Percentiles rank a stretch among this genome's conserved stretches.
Conservation (phyloP, 2,888 invertebrate genomes). For the Nemotelus pantherinus region DNA sequence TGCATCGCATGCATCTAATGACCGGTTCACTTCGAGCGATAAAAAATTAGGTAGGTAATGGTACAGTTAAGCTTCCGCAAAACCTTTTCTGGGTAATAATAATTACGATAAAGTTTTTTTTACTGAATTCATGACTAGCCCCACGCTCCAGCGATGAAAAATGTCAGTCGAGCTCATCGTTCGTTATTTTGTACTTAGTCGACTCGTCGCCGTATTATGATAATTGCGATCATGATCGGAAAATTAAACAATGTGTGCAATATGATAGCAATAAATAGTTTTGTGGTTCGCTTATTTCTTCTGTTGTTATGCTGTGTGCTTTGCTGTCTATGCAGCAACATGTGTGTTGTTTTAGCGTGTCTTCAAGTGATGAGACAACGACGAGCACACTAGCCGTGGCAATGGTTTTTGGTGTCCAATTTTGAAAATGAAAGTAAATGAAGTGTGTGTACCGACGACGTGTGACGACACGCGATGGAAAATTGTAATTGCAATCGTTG, state of each 20-base stretch:
- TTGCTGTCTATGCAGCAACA: background rate
- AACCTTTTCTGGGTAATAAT: background rate
- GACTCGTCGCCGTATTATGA: too few species aligned
- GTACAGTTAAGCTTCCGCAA: too few species aligned
- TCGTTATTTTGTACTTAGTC: too few species aligned
- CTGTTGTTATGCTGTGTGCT: background rate
- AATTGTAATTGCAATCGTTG: conserved; percentile 16
- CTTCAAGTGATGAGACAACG: background rate
- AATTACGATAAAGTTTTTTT: background rate
- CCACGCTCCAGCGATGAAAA: background rate
- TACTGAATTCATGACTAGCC: background rate
- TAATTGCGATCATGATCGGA: conserved; percentile 19
- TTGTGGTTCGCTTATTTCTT: background rate
- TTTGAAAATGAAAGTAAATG: conserved; percentile 41
- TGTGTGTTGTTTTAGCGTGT: background rate
- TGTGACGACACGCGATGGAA: background rate
- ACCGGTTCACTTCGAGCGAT: conserved; percentile 22
- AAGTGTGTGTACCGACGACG: conserved; percentile 2
- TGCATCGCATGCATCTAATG: conserved; percentile 1
- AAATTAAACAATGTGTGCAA: conserved; percentile 13
- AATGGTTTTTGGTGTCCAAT: conserved; percentile 38
- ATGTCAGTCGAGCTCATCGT: too few species aligned
- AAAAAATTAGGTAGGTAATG: conserved; percentile 24
- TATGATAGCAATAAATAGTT: conserved; percentile 13
- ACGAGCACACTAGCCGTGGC: background rate